A percentile compares a stretch with the other conserved stretches of the same genome.
phyloP scores from a whole-genome alignment of 37 sponge, comb jelly and placozoan species.

The Crambe crambe region DNA sequence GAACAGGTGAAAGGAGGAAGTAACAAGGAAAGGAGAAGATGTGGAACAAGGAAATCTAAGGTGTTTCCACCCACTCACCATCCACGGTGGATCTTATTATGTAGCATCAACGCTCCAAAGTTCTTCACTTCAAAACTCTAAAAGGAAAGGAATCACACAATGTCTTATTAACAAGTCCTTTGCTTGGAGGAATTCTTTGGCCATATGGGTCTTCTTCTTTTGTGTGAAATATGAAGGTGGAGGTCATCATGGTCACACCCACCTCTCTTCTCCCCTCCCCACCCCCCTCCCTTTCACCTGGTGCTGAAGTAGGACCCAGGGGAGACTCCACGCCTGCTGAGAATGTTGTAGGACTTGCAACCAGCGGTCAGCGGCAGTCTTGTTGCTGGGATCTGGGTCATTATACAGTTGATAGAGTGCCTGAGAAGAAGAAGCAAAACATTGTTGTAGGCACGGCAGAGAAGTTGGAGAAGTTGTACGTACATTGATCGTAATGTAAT shows the following conservation, averaged over 20 bases:
- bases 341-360: constrained; percentile 51
- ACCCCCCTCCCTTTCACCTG: constrained; percentile 36
- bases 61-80: constrained; percentile 38
- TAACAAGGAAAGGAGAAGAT: not conserved
- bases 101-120: constrained; percentile 70
- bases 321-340: constrained; percentile 48
- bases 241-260: too few species aligned
- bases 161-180: not conserved
- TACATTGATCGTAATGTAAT: too few species aligned
- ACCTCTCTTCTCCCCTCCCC: not conserved
- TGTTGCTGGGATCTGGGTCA: constrained; percentile 35
- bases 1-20: not conserved
- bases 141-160: not conserved
- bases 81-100: constrained; percentile 43
- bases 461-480: too few species aligned
- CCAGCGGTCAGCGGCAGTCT: constrained; percentile 56
- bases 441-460: too few species aligned
- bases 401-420: constrained; percentile 60
- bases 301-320: constrained; percentile 65
- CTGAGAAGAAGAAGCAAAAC: constrained; percentile 9
- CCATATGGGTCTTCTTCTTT: too few species aligned
- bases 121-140: constrained; percentile 51
- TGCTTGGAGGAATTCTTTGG: too few species aligned
- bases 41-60: not conserved
- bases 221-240: too few species aligned